Evolutionary conservation across 1,140 invertebrate genomes (phyloP).

Genomic region (Belonocnema kinseyi): DNA sequence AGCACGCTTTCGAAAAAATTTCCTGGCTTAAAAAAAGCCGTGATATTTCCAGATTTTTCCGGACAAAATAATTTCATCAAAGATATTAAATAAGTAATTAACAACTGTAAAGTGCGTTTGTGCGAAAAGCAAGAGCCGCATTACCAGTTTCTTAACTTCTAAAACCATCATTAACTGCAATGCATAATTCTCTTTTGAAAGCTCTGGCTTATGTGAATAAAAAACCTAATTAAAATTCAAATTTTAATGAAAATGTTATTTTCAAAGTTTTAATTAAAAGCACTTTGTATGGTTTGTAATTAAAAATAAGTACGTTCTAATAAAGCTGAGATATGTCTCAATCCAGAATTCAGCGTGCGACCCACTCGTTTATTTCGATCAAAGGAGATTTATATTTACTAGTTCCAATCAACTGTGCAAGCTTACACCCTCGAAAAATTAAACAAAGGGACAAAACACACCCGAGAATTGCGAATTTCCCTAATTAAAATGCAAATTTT

Average conservation of each 20-base stretch:
- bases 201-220: too few relatives aligned
- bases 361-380: constrained; percentile 8
- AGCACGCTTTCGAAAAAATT: too few relatives aligned
- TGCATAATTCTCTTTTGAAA: too few relatives aligned
- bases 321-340: background rate
- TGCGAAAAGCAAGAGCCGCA: too few relatives aligned
- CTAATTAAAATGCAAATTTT: constrained; percentile 28
- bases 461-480: background rate
- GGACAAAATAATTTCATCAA: too few relatives aligned
- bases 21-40: too few relatives aligned
- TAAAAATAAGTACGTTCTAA: constrained; percentile 1
- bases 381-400: constrained; percentile 11
- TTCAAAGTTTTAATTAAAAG: background rate
- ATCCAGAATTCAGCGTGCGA: background rate
- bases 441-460: constrained; percentile 6
- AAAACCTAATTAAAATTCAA: background rate
- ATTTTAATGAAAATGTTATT: background rate
- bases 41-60: too few relatives aligned
- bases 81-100: too few relatives aligned
- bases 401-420: constrained; percentile 13
- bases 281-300: background rate
- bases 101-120: too few relatives aligned
- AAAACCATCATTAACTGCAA: too few relatives aligned
- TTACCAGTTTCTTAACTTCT: too few relatives aligned
- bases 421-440: constrained; percentile 23